phyloP scores from a whole-genome alignment of 2,888 invertebrate species.

The Lepeophtheirus nordmannii region DNA sequence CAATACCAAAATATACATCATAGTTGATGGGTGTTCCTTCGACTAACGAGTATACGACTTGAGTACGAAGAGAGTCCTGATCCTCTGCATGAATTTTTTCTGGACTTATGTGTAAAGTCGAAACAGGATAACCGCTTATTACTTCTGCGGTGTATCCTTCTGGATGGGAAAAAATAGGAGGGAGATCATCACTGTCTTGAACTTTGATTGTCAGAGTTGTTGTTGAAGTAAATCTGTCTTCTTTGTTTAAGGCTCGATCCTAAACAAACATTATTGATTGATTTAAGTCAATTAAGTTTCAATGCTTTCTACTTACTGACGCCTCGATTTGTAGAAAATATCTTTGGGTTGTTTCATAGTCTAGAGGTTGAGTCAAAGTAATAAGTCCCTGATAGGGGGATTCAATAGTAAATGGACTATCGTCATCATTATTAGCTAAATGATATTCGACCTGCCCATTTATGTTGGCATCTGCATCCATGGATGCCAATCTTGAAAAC shows the following conservation, averaged over 20 bases:
- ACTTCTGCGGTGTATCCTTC: slow-evolving; percentile 40
- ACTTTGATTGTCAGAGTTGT: slow-evolving; percentile 70
- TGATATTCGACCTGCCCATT: slow-evolving; percentile 76
- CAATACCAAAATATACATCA: slow-evolving; percentile 64
- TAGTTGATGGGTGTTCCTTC: slow-evolving; percentile 63
- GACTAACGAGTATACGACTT: slow-evolving; percentile 63
- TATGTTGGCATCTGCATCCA: slow-evolving; percentile 69
- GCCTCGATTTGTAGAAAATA: slow-evolving; percentile 1
- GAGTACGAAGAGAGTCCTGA: slow-evolving; percentile 69
- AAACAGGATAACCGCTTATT: slow-evolving; percentile 63
- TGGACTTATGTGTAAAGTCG: slow-evolving; percentile 63
- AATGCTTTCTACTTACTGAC: slow-evolving; percentile 9
- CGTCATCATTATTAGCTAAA: slow-evolving; percentile 50
- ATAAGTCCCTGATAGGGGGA: slow-evolving; percentile 76
- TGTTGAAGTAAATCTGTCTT: slow-evolving; percentile 54
- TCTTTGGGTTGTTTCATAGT: slow-evolving; percentile 57
- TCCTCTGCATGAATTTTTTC: slow-evolving; percentile 79
- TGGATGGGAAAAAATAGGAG: slow-evolving; percentile 25
- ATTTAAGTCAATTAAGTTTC: slow-evolving; percentile 26
- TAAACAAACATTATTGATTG: slow-evolving; percentile 36
- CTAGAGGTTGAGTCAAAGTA: slow-evolving; percentile 65
- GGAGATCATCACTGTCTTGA: slow-evolving; percentile 62
- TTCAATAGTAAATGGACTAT: slow-evolving; percentile 58
- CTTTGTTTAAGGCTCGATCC: slow-evolving; percentile 67
- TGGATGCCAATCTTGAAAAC: slow-evolving; percentile 60